These are phyloP conservation scores for Lasioglossum albipes DNA, from an alignment of 1,140 invertebrate species.

Conservation along the genomic window DNA sequence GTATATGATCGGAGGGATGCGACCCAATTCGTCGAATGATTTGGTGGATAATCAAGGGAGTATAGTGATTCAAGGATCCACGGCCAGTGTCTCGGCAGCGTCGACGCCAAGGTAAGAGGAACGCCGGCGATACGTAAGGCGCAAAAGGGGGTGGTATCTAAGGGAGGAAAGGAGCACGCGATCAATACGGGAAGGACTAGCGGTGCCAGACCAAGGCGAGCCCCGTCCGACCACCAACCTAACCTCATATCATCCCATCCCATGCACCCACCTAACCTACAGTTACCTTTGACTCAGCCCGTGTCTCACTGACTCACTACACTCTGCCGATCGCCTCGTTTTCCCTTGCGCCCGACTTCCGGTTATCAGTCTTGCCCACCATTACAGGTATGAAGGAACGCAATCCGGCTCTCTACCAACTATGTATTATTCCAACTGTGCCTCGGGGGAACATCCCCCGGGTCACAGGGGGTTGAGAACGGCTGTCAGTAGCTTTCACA, in stretches of 20 bases:
- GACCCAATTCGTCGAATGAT: background rate
- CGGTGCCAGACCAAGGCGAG: constrained; percentile 78
- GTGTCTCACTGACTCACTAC: constrained; percentile 61
- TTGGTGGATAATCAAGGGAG: background rate
- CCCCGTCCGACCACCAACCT: constrained; percentile 73
- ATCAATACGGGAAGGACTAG: constrained; percentile 78
- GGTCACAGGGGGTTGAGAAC: background rate
- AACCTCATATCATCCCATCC: constrained; percentile 73
- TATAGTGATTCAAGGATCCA: constrained; percentile 26
- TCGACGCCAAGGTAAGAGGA: constrained; percentile 53
- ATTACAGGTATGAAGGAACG: constrained; percentile 41
- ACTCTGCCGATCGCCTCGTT: constrained; percentile 45
- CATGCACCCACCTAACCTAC: constrained; percentile 69
- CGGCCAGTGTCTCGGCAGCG: constrained; percentile 27
- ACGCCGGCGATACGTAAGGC: constrained; percentile 61
- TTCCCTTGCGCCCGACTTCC: constrained; percentile 42
- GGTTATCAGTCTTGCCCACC: constrained; percentile 47
- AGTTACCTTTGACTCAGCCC: constrained; percentile 66
- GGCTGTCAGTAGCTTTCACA: background rate
- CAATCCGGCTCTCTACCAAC: constrained; percentile 21
- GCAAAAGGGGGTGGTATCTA: constrained; percentile 75
- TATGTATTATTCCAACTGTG: constrained; percentile 1
- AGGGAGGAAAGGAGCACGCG: constrained; percentile 76
- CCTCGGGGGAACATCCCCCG: background rate
- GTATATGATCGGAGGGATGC: no score